These are phyloP conservation scores for Morelia viridis DNA, from an alignment of 2,797 vertebrate species.

Conservation along the genomic window DNA sequence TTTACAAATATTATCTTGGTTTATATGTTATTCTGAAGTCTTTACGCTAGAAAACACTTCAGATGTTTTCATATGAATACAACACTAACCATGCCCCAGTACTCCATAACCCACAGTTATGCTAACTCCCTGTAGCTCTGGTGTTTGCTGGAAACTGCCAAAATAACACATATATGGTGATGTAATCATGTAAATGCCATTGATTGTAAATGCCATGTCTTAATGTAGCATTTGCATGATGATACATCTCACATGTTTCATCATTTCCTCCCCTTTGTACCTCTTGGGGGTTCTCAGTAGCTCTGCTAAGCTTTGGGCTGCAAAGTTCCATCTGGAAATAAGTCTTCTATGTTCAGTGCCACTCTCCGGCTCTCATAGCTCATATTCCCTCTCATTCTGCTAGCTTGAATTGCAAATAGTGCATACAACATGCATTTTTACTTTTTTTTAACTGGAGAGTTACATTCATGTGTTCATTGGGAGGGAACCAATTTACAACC, in stretches of 20 bases:
- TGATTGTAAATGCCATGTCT: too few relatives aligned
- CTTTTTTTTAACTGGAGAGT: neutral
- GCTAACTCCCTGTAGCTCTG: neutral
- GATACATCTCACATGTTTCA: too few relatives aligned
- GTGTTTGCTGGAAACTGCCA: too few relatives aligned
- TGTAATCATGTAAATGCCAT: too few relatives aligned
- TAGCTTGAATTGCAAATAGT: neutral
- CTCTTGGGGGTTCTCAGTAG: too few relatives aligned
- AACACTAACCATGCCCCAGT: neutral
- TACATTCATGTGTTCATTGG: neutral
- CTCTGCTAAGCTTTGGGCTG: too few relatives aligned
- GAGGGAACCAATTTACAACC: neutral
- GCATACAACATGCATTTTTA: neutral
- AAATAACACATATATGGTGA: neutral
- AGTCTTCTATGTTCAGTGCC: neutral
- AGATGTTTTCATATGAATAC: neutral
- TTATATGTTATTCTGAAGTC: too few relatives aligned
- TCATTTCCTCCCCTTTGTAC: too few relatives aligned
- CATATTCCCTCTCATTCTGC: neutral
- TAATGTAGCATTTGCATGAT: too few relatives aligned
- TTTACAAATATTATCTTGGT: too few relatives aligned
- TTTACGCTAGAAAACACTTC: neutral
- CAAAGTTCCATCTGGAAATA: neutral
- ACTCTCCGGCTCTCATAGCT: neutral
- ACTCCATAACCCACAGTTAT: neutral